Conservation (phyloP, 2,797 vertebrate species). For the Pipistrellus pipistrellus region DNA sequence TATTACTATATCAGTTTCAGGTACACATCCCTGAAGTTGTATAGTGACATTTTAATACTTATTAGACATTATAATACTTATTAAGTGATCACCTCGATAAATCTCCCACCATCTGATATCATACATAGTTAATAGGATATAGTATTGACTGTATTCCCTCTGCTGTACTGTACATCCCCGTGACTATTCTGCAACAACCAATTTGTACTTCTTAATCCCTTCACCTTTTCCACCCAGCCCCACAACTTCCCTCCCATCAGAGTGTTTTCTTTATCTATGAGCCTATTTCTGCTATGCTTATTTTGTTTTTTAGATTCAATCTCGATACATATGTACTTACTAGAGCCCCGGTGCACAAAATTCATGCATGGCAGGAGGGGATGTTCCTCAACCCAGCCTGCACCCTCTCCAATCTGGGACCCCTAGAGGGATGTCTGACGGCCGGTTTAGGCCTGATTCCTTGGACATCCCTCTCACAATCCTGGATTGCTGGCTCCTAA, state of each 20-base stretch:
- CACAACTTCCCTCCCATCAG: background rate
- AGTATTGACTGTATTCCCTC: background rate
- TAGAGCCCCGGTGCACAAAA: too few relatives aligned
- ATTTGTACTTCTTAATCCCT: background rate
- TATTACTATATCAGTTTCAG: background rate
- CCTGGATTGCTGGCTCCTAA: too few relatives aligned
- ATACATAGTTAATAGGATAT: background rate
- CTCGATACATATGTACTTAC: background rate
- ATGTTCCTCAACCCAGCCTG: too few relatives aligned
- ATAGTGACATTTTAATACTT: background rate
- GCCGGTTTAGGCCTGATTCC: too few relatives aligned
- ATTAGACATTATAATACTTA: background rate
- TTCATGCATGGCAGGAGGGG: too few relatives aligned
- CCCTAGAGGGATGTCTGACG: too few relatives aligned
- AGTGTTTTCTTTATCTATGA: background rate
- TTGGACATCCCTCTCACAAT: too few relatives aligned
- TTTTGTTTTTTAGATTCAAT: background rate
- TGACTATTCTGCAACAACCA: background rate
- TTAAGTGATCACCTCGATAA: background rate
- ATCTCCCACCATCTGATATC: background rate
- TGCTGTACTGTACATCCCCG: background rate
- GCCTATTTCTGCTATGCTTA: background rate
- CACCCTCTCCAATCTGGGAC: too few relatives aligned
- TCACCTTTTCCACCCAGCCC: background rate
- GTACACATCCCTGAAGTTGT: background rate